A percentile compares a stretch with the other conserved stretches of the same genome.
phyloP scores from a whole-genome alignment of 2,888 invertebrate genomes.

The Tetramorium bicarinatum region DNA sequence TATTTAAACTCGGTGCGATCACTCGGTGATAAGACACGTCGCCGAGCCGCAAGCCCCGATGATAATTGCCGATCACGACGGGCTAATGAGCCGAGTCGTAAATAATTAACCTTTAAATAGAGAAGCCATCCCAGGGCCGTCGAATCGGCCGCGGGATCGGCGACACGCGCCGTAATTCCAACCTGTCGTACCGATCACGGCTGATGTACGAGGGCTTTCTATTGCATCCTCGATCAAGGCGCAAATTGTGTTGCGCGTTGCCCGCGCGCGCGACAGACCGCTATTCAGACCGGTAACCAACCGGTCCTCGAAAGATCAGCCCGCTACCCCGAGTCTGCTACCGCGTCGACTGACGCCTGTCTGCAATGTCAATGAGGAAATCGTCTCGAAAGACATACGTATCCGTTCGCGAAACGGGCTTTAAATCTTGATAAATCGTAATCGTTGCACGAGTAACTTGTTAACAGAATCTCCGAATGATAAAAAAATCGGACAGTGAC shows the following conservation, averaged over 20 bases:
- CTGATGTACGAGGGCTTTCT: slow-evolving; percentile 51
- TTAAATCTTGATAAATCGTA: background rate
- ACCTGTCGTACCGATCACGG: slow-evolving; percentile 44
- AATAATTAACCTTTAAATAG: slow-evolving; percentile 49
- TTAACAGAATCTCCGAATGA: background rate
- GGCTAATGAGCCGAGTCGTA: slow-evolving; percentile 39
- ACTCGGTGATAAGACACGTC: background rate
- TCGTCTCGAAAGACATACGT: background rate
- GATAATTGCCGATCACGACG: slow-evolving; percentile 25
- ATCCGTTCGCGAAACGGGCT: background rate
- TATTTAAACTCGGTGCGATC: slow-evolving; percentile 9
- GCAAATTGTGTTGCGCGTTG: slow-evolving; percentile 39
- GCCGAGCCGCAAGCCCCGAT: background rate
- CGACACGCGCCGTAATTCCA: slow-evolving; percentile 63
- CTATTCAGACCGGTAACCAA: slow-evolving; percentile 39
- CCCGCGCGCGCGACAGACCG: slow-evolving; percentile 20
- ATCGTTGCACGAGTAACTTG: background rate
- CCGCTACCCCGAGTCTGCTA: slow-evolving; percentile 34
- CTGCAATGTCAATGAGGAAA: slow-evolving; percentile 30
- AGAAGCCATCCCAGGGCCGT: slow-evolving; percentile 9
- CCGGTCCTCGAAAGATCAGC: slow-evolving; percentile 54
- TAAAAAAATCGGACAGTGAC: background rate
- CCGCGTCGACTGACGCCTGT: slow-evolving; percentile 17
- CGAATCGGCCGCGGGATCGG: slow-evolving; percentile 23
- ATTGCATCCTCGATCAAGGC: slow-evolving; percentile 51